Percentiles rank a stretch among this genome's conserved stretches.
Evolutionary conservation across 2,797 vertebrate genomes (phyloP).

Genomic region (Chaenodraco wilsoni): DNA sequence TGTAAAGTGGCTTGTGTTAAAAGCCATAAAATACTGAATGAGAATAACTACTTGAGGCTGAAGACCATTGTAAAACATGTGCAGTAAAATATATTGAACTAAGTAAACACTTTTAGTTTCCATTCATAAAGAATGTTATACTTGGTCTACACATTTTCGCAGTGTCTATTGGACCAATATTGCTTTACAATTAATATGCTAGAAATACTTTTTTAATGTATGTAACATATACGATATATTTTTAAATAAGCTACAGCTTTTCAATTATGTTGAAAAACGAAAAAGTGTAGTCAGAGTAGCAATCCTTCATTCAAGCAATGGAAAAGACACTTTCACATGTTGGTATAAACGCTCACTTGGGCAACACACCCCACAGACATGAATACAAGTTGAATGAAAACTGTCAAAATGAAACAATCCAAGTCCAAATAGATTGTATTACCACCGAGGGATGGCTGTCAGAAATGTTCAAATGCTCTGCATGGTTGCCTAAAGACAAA

Average conservation of each 20-base stretch:
- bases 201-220: not conserved
- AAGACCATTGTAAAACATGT: not conserved
- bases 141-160: not conserved
- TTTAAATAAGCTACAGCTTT: not conserved
- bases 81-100: not conserved
- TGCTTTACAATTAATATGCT: not conserved
- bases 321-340: not conserved
- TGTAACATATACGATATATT: not conserved
- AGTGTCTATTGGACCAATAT: not conserved
- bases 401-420: slow-evolving; percentile 2
- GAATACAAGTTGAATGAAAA: not conserved
- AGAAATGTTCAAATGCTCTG: not conserved
- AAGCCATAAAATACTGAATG: not conserved
- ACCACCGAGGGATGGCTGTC: not conserved
- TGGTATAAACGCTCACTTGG: not conserved
- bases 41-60: not conserved
- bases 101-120: too few relatives aligned
- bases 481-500: not conserved
- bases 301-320: not conserved
- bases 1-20: not conserved
- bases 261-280: not conserved
- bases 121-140: not conserved
- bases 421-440: slow-evolving; percentile 1
- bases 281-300: not conserved
- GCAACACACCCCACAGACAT: not conserved